Base-by-base conservation (phyloP, 2,888 invertebrate species). In the Parnassius mnemosyne region DNA sequence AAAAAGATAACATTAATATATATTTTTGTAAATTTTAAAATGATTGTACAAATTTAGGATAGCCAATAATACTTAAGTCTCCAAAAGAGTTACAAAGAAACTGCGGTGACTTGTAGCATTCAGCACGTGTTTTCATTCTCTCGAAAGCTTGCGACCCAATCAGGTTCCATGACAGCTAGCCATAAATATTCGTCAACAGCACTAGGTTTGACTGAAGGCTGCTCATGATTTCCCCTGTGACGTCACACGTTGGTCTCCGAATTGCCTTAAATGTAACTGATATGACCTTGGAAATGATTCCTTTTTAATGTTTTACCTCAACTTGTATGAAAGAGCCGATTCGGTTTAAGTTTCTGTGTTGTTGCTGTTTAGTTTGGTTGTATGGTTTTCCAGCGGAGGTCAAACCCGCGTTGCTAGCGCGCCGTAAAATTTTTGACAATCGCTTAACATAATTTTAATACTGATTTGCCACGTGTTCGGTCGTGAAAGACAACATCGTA, bases 161-260 rank as follows among this genome's bases (percentile, higher is more conserved):
- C 64, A 50, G 57, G 56, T 63, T 68, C 68, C 66, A 41, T 66
- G 72, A 72, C 71, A 66, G 66, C 63, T 69, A 72, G 74, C 83
- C 80, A 85, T 87, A 86, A 87, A 87, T 86, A 77, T 74, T 70
- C 77, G 79, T 83, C 82, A 74, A 73, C 74, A 77, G 71, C 76
- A 70, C 73, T 73, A 67, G 60, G 66, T 65, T 71, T 73, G 78
- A 75, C 71, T 76, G 77, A 69, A 67, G 70, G 68, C 53, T 68
- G 61, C 66, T 65, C 63, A 72, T 86, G 85, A 86, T 86, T 86
- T 86, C 86, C 86, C 85, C 66, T 57, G 80, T 68, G 82, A 68
- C 73, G 71, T 75, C 76, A 79, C 77, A 72, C 73, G 74, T 71
- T 71, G 74, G 71, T 76, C 75, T 77, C 79, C 75, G 74, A 76